A percentile compares a stretch with the other conserved stretches of the same genome.
These are phyloP conservation scores for Sebastes glaucus DNA, from an alignment of 2,797 vertebrate genomes.

Conservation along the genomic window DNA sequence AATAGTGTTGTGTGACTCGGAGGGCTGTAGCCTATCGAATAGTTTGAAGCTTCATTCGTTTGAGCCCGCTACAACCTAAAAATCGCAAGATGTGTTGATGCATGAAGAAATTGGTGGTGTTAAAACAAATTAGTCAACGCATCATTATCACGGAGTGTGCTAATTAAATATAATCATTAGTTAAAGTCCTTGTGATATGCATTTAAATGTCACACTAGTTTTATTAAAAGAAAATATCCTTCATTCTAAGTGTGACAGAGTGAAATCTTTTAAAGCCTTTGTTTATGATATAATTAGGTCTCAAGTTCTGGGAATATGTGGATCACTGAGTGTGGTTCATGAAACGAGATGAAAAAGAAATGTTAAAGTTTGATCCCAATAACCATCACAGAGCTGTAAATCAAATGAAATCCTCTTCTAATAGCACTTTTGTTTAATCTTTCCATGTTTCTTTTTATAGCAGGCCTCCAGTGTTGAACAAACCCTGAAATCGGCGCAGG, in stretches of 20 bases:
- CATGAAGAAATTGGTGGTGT: too few relatives aligned
- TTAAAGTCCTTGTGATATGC: not conserved
- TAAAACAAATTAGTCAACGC: too few relatives aligned
- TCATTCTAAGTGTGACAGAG: not conserved
- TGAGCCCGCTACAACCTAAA: too few relatives aligned
- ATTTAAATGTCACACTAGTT: not conserved
- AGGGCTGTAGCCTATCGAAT: too few relatives aligned
- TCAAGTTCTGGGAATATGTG: not conserved
- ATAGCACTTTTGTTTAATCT: not conserved
- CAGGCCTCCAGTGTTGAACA: constrained; percentile 8
- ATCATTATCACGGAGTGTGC: too few relatives aligned
- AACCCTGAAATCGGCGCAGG: not conserved
- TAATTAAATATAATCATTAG: not conserved
- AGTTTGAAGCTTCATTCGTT: too few relatives aligned
- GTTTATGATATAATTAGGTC: not conserved
- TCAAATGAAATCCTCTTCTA: not conserved
- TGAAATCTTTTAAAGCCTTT: not conserved
- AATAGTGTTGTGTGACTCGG: too few relatives aligned
- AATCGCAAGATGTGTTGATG: too few relatives aligned
- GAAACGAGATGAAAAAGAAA: not conserved
- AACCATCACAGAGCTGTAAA: not conserved
- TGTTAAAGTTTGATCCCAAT: not conserved
- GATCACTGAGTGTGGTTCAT: not conserved
- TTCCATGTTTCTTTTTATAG: not conserved
- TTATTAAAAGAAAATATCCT: not conserved